Conservation (phyloP, 2,888 invertebrate genomes). For the Lasius platythorax region DNA sequence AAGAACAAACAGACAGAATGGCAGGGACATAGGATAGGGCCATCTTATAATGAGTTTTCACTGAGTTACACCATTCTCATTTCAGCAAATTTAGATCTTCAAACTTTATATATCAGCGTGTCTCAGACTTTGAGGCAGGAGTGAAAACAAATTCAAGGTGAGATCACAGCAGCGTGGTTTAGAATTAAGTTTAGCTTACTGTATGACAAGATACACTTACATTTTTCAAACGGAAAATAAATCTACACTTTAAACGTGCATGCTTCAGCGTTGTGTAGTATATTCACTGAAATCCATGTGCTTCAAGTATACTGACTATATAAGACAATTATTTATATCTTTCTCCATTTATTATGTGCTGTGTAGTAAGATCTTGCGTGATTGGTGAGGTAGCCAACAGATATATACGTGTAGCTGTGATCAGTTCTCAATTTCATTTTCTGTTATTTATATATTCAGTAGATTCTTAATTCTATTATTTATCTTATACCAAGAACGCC, state of each 20-base stretch:
- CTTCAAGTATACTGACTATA: constrained; percentile 80
- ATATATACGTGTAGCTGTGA: constrained; percentile 76
- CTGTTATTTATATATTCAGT: constrained; percentile 64
- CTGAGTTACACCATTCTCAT: constrained; percentile 86
- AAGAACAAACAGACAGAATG: constrained; percentile 84
- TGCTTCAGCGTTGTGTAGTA: constrained; percentile 83
- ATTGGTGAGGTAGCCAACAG: constrained; percentile 70
- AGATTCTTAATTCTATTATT: constrained; percentile 71
- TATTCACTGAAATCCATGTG: constrained; percentile 78
- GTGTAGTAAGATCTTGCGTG: constrained; percentile 75
- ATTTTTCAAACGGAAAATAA: constrained; percentile 75
- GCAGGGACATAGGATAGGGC: constrained; percentile 84
- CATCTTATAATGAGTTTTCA: constrained; percentile 81
- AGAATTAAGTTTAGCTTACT: constrained; percentile 84
- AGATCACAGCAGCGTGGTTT: constrained; percentile 85
- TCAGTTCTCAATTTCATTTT: constrained; percentile 67
- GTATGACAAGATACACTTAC: constrained; percentile 83
- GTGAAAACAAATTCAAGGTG: constrained; percentile 88
- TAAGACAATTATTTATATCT: constrained; percentile 72
- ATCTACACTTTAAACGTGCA: constrained; percentile 81
- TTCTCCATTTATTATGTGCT: constrained; percentile 70
- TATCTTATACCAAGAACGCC: constrained; percentile 57
- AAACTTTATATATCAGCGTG: constrained; percentile 87
- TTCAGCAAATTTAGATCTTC: constrained; percentile 88
- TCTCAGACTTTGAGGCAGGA: constrained; percentile 88